A percentile compares a stretch with the other conserved stretches of the same genome.
phyloP scores from a whole-genome alignment of 2,113 vertebrate species.

The Clarias batrachus region DNA sequence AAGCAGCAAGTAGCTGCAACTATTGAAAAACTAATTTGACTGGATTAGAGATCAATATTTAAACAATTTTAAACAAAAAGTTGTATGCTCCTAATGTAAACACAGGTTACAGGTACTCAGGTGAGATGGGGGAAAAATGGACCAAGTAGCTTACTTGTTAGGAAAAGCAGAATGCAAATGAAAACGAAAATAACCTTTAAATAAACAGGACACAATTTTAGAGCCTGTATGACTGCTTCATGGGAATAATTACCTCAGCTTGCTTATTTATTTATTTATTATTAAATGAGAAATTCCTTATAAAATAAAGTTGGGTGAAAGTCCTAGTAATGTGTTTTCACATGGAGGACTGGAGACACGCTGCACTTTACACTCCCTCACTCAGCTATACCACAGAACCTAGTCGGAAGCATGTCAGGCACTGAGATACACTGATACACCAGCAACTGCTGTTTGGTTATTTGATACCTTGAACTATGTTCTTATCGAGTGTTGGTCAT shows the following conservation, averaged over 20 bases:
- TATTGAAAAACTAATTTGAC: no score
- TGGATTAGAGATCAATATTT: no score
- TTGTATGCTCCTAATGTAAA: neutral
- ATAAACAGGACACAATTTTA: neutral
- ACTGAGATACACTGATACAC: neutral
- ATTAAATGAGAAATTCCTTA: neutral
- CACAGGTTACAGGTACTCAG: neutral
- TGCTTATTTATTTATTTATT: no score
- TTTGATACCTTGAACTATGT: neutral
- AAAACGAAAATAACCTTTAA: neutral
- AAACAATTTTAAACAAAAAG: neutral
- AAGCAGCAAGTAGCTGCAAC: no score
- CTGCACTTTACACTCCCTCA: neutral
- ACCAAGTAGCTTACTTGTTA: neutral
- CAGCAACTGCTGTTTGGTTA: neutral
- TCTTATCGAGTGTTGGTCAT: neutral
- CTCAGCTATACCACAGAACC: neutral
- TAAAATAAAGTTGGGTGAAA: neutral
- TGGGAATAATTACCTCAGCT: neutral
- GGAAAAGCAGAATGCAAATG: slow-evolving; percentile 36
- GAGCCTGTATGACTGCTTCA: neutral
- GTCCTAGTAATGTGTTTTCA: neutral
- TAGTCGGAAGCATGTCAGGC: neutral
- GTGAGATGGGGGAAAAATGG: neutral
- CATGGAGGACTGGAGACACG: neutral